Percentiles rank a stretch among this genome's conserved stretches.
Evolutionary conservation across 2,888 invertebrate genomes (phyloP).

Genomic region (Philereme vetulata): DNA sequence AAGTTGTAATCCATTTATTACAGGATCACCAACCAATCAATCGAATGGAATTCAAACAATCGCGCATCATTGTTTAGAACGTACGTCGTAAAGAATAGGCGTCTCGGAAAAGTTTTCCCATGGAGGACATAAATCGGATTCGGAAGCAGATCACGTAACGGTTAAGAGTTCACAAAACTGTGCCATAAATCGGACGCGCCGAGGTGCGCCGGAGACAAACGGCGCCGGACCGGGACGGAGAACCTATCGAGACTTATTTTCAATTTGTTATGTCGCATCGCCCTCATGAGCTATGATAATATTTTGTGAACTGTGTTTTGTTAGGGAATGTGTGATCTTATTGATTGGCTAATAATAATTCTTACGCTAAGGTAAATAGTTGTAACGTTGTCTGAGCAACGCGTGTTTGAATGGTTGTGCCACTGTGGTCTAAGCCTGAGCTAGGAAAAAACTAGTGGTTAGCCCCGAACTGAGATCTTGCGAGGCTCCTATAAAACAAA

Average conservation of each 20-base stretch:
- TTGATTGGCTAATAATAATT: too few species aligned
- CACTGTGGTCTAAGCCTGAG: too few species aligned
- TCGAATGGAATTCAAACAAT: constrained; percentile 48
- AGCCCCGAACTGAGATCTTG: too few species aligned
- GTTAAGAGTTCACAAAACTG: constrained; percentile 84
- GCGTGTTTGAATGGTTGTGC: too few species aligned
- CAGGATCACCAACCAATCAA: constrained; percentile 31
- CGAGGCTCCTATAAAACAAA: too few species aligned
- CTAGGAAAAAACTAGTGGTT: too few species aligned
- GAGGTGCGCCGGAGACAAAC: constrained; percentile 83
- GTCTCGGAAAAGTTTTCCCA: constrained; percentile 75
- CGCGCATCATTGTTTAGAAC: constrained; percentile 46
- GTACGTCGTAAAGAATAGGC: constrained; percentile 78
- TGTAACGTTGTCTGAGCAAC: too few species aligned
- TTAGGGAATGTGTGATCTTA: not conserved
- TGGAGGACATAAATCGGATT: constrained; percentile 82
- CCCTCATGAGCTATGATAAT: constrained; percentile 25
- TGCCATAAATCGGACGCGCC: constrained; percentile 82
- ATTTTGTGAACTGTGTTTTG: constrained; percentile 7
- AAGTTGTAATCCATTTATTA: constrained; percentile 8
- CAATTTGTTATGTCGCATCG: constrained; percentile 32
- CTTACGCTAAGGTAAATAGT: too few species aligned
- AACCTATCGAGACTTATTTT: constrained; percentile 45
- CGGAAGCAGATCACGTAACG: constrained; percentile 84
- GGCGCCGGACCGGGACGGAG: constrained; percentile 63